phyloP scores from a whole-genome alignment of 2,113 vertebrate genomes.

The Loxodonta africana region DNA sequence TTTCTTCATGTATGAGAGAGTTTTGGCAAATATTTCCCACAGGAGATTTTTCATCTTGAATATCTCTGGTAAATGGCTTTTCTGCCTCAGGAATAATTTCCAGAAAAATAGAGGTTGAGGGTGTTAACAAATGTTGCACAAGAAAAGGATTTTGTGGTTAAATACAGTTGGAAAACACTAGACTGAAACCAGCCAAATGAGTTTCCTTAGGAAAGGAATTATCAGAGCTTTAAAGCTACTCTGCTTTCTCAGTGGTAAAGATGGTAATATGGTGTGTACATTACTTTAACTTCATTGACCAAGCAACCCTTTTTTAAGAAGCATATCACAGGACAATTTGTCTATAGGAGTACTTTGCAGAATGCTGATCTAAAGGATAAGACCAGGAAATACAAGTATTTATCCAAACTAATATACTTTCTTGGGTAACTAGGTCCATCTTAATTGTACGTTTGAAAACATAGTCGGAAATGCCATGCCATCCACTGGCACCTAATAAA shows the following conservation, averaged over 20 bases:
- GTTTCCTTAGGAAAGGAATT: background rate
- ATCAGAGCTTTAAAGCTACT: background rate
- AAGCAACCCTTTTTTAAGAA: constrained; percentile 3
- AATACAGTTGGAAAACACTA: background rate
- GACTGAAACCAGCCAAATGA: background rate
- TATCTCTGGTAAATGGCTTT: constrained; percentile 6
- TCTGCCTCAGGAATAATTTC: background rate
- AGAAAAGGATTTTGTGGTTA: constrained; percentile 5
- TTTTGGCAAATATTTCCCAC: background rate
- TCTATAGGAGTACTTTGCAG: background rate
- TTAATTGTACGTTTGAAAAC: background rate
- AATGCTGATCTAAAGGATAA: constrained; percentile 19
- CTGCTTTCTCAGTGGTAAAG: background rate
- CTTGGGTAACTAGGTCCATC: background rate
- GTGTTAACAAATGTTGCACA: constrained; percentile 12
- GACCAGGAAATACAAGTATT: background rate
- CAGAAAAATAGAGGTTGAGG: background rate
- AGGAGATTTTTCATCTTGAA: constrained; percentile 25
- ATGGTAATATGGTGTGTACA: background rate
- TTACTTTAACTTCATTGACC: background rate
- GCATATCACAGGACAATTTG: background rate
- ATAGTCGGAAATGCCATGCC: background rate
- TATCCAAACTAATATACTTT: background rate
- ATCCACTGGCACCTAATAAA: background rate
- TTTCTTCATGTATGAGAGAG: background rate